phyloP scores from a whole-genome alignment of 1,140 invertebrate genomes.

The Muscidifurax raptorellus region DNA sequence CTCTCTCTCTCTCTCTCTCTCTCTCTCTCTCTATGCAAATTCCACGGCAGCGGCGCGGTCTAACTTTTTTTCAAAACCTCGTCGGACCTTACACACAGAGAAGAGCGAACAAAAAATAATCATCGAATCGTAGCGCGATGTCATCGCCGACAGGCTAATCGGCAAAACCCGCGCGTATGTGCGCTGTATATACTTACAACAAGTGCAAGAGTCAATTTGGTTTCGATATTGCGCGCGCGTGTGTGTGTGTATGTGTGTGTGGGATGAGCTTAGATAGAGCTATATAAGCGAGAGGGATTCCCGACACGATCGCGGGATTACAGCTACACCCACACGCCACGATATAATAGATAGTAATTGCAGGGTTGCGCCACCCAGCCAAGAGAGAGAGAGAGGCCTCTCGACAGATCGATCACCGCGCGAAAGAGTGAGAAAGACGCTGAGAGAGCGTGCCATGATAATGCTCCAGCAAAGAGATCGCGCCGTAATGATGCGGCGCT shows the following conservation, averaged over 20 bases:
- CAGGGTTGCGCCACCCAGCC: constrained; percentile 57
- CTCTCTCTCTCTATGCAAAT: constrained; percentile 34
- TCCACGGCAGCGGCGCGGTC: background rate
- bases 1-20: background rate
- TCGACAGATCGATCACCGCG: constrained; percentile 49
- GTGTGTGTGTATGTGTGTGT: too few species aligned
- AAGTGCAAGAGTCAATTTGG: background rate
- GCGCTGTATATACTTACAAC: background rate
- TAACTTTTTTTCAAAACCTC: constrained; percentile 13
- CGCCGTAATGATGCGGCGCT: constrained; percentile 51
- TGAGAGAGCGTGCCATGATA: constrained; percentile 52
- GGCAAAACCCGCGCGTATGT: too few species aligned
- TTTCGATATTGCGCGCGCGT: background rate
- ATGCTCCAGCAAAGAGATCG: constrained; percentile 59
- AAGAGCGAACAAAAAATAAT: background rate
- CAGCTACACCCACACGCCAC: constrained; percentile 57
- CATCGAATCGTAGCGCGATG: background rate
- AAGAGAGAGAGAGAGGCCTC: constrained; percentile 52
- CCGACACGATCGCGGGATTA: constrained; percentile 49
- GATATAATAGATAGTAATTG: constrained; percentile 68
- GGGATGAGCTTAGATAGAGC: too few species aligned
- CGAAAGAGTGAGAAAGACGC: constrained; percentile 38
- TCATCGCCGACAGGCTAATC: background rate
- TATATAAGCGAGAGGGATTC: background rate
- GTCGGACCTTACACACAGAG: background rate